Evolutionary conservation across 2,888 invertebrate genomes (phyloP).

Genomic region (Bedellia somnulentella): DNA sequence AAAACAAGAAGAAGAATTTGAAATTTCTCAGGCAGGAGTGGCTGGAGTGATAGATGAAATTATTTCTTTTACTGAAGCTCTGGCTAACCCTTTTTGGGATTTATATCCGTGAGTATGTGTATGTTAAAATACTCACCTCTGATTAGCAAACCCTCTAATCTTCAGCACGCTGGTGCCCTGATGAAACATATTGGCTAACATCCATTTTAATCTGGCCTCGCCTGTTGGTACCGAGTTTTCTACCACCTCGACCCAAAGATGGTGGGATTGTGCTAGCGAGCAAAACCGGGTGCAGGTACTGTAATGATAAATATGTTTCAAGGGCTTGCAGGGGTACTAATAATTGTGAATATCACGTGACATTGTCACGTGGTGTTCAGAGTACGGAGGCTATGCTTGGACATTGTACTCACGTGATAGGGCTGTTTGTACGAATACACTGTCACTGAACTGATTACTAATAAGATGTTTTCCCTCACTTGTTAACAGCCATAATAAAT

Average conservation of each 20-base stretch:
- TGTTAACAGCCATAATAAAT: not conserved
- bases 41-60: not conserved
- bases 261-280: constrained; percentile 42
- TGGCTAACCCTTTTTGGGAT: too few species aligned
- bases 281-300: constrained; percentile 53
- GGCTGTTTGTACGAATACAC: too few species aligned
- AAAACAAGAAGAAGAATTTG: too few species aligned
- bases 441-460: not conserved
- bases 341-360: not conserved
- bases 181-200: constrained; percentile 32
- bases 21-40: not conserved
- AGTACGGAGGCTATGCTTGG: too few species aligned
- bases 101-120: too few species aligned
- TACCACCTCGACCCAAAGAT: constrained; percentile 55
- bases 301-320: constrained; percentile 2
- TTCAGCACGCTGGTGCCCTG: constrained; percentile 27
- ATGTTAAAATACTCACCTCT: constrained; percentile 10
- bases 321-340: not conserved
- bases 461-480: constrained; percentile 2
- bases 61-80: too few species aligned
- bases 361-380: too few species aligned
- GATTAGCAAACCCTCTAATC: constrained; percentile 23
- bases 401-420: not conserved
- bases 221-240: constrained; percentile 24
- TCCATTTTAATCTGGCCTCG: constrained; percentile 29